Evolutionary conservation across 2,113 vertebrate genomes (phyloP).

Genomic region (Chascanopsetta lugubris): DNA sequence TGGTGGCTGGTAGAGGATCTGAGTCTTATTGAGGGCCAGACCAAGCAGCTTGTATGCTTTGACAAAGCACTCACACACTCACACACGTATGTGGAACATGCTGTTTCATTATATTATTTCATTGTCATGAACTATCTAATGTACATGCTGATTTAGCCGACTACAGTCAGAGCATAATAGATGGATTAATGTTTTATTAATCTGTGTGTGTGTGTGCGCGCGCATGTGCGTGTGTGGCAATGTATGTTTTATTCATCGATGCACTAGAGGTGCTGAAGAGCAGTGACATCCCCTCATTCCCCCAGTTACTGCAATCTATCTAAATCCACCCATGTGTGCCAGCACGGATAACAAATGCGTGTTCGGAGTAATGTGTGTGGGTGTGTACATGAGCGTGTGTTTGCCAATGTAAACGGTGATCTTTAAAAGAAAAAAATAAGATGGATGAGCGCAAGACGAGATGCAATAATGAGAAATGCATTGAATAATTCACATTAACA

Average conservation of each 20-base stretch:
- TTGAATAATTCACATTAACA: conserved; percentile 51
- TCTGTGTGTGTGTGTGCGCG: too few species aligned
- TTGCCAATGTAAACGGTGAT: neutral
- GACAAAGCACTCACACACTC: neutral
- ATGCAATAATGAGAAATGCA: conserved; percentile 18
- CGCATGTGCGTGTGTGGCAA: conserved; percentile 6
- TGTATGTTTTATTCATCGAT: conserved; percentile 51
- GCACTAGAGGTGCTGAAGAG: conserved; percentile 40
- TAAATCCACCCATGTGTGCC: conserved; percentile 26
- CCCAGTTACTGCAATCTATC: conserved; percentile 35
- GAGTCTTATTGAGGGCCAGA: too few species aligned
- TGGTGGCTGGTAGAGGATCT: too few species aligned
- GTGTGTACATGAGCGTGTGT: neutral
- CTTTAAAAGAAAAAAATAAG: neutral
- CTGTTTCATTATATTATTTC: conserved; percentile 10
- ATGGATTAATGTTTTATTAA: conserved; percentile 48
- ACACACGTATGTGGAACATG: neutral
- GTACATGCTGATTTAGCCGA: conserved; percentile 35
- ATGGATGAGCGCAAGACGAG: neutral
- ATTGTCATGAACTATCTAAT: conserved; percentile 16
- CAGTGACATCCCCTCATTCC: conserved; percentile 21
- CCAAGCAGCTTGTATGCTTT: too few species aligned
- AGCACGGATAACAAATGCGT: conserved; percentile 10
- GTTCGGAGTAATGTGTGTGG: conserved; percentile 3
- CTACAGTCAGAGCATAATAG: conserved; percentile 26